These are phyloP conservation scores for Psittacula cyanocephala DNA, from an alignment of 2,113 vertebrate genomes.

Conservation along the genomic window DNA sequence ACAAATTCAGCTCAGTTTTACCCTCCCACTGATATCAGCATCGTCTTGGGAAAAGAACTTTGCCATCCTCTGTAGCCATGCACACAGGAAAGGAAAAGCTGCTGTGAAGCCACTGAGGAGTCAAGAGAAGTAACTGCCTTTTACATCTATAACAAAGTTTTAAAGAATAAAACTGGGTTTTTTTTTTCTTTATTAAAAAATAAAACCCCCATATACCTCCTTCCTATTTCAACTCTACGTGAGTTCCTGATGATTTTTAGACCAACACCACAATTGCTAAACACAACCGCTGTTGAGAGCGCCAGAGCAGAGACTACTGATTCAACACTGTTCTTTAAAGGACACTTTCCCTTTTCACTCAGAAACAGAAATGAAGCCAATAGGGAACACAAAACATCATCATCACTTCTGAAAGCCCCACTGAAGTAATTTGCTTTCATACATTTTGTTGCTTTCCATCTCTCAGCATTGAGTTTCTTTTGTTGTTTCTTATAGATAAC, in stretches of 20 bases:
- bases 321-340: neutral
- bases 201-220: neutral
- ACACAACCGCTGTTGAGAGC: neutral
- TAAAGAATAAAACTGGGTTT: neutral
- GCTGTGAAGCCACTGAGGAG: neutral
- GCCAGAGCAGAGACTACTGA: neutral
- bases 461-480: neutral
- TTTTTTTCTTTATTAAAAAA: neutral
- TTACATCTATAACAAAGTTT: neutral
- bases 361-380: constrained; percentile 12
- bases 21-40: neutral
- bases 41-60: neutral
- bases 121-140: neutral
- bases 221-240: neutral
- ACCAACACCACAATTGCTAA: neutral
- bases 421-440: constrained; percentile 26
- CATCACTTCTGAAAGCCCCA: neutral
- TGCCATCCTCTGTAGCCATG: neutral
- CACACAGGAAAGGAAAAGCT: neutral
- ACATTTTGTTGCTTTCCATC: constrained; percentile 23
- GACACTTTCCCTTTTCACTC: neutral
- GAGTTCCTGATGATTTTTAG: neutral
- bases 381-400: neutral
- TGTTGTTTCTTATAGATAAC: constrained; percentile 40
- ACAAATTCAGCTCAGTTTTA: neutral